A percentile compares a stretch with the other conserved stretches of the same genome.
Conservation (phyloP, 1,140 invertebrate genomes). For the Megalopta genalis region DNA sequence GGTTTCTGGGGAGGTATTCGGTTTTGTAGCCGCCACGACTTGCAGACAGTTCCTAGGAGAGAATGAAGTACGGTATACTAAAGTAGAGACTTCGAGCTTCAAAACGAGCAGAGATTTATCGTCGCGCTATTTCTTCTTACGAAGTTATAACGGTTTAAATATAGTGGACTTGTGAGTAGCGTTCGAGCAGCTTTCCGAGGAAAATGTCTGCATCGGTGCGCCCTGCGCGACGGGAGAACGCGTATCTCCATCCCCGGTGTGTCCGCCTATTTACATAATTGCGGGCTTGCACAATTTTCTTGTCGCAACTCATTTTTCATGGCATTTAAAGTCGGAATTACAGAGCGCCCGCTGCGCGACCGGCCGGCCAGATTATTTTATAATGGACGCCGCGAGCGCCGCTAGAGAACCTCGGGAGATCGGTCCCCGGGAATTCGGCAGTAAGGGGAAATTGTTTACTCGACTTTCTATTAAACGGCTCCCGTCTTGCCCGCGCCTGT, state of each 20-base stretch:
- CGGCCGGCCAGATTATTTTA: constrained; percentile 40
- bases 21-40: too few species aligned
- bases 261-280: constrained; percentile 60
- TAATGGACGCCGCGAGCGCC: constrained; percentile 31
- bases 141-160: too few species aligned
- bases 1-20: too few species aligned
- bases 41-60: too few species aligned
- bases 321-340: constrained; percentile 52
- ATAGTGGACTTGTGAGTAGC: too few species aligned
- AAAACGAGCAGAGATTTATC: too few species aligned
- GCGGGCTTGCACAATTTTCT: constrained; percentile 57
- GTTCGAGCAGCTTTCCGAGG: too few species aligned
- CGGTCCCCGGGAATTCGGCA: neutral
- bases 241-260: constrained; percentile 7
- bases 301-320: constrained; percentile 63
- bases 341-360: neutral
- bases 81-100: too few species aligned
- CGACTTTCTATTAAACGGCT: constrained; percentile 28
- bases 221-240: neutral
- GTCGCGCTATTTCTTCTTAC: too few species aligned
- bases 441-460: constrained; percentile 21
- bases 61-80: too few species aligned
- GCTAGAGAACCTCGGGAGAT: neutral
- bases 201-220: too few species aligned
- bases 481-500: neutral